These are phyloP conservation scores for Grammomys surdaster DNA, from an alignment of 2,113 vertebrate genomes.

Conservation along the genomic window DNA sequence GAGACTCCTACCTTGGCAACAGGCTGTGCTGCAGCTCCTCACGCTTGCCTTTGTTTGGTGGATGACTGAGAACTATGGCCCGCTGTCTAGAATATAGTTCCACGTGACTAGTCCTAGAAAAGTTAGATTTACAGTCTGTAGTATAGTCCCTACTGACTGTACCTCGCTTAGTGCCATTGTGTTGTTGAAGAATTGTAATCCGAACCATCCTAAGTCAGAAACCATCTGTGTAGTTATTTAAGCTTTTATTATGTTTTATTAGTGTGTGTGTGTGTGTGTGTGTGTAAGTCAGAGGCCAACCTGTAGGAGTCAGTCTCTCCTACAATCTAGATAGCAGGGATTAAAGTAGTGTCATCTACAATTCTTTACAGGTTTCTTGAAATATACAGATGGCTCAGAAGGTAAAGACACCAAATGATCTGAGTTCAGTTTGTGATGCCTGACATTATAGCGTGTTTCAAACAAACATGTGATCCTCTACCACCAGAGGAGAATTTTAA, in stretches of 20 bases:
- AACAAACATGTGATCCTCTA: not conserved
- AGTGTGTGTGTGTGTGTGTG: not conserved
- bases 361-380: too few species aligned
- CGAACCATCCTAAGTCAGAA: not conserved
- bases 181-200: not conserved
- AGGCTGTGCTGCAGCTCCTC: too few species aligned
- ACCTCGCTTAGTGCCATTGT: not conserved
- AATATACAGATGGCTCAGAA: too few species aligned
- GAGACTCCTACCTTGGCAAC: not conserved
- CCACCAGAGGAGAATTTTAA: not conserved
- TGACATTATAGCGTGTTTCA: not conserved
- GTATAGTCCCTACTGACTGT: not conserved
- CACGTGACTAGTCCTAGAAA: not conserved
- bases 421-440: not conserved
- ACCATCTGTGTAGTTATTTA: not conserved
- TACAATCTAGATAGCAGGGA: not conserved
- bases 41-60: not conserved
- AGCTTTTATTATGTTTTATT: not conserved
- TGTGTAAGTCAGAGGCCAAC: not conserved
- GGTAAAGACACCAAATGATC: not conserved
- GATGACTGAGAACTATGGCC: not conserved
- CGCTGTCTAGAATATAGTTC: not conserved
- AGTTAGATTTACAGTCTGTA: not conserved
- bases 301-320: not conserved
- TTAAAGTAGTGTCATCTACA: too few species aligned